phyloP scores from a whole-genome alignment of 2,797 vertebrate species.

The Anas georgica region DNA sequence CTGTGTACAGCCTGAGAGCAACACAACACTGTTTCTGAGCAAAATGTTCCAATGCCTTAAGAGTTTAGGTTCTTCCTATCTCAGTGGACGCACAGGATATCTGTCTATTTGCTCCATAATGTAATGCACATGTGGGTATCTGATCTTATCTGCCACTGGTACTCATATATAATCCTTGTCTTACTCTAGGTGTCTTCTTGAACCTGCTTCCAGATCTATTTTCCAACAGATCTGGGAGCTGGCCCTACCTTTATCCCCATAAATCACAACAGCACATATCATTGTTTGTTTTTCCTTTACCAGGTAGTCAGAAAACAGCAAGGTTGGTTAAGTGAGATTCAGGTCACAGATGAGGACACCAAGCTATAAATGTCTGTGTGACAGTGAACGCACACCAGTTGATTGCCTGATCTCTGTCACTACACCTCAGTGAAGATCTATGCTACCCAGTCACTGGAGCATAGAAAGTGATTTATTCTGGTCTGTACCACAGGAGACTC shows the following conservation, averaged over 20 bases:
- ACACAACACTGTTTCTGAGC: too few relatives aligned
- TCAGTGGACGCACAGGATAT: too few relatives aligned
- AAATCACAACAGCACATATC: fast-evolving
- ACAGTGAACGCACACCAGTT: not conserved
- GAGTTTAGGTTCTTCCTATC: too few relatives aligned
- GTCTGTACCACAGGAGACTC: not conserved
- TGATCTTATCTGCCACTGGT: not conserved
- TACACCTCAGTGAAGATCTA: not conserved
- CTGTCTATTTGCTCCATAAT: not conserved
- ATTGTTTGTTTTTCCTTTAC: fast-evolving
- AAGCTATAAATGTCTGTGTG: not conserved
- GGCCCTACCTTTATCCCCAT: fast-evolving
- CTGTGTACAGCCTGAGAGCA: too few relatives aligned
- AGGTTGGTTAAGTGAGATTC: too few relatives aligned
- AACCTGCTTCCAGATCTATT: not conserved
- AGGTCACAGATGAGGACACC: not conserved
- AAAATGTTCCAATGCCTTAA: too few relatives aligned
- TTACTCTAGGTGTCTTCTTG: not conserved
- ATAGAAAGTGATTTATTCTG: not conserved
- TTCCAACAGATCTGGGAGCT: not conserved
- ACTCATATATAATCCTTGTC: fast-evolving
- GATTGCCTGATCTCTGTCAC: not conserved
- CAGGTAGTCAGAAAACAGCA: not conserved
- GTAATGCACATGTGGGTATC: fast-evolving
- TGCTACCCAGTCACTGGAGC: not conserved